A percentile compares a stretch with the other conserved stretches of the same genome.
Evolutionary conservation across 2,888 invertebrate genomes (phyloP).

Genomic region (Noctuana brunneofusca): DNA sequence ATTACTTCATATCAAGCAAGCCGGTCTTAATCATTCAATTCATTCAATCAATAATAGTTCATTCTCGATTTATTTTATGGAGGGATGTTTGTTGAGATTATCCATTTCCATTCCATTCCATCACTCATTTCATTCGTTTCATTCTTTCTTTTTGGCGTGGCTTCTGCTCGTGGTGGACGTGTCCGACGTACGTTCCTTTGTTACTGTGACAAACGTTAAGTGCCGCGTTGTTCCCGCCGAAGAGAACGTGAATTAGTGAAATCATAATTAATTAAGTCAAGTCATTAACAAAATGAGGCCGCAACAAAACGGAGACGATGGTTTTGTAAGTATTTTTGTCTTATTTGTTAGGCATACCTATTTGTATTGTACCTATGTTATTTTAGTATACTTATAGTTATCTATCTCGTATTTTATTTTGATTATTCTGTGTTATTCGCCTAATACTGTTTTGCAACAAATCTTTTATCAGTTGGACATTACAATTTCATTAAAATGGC

Average conservation of each 20-base stretch:
- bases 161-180: constrained; percentile 53
- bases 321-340: constrained; percentile 65
- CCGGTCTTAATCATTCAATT: no score
- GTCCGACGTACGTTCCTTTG: no score
- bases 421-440: neutral
- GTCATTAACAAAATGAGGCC: constrained; percentile 61
- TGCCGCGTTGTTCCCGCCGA: constrained; percentile 29
- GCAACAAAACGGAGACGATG: constrained; percentile 77
- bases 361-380: no score
- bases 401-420: neutral
- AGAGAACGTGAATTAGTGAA: constrained; percentile 17
- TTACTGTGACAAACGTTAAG: constrained; percentile 15
- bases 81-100: no score
- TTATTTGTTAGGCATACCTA: neutral
- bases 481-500: neutral
- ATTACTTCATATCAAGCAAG: no score
- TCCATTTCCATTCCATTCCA: neutral
- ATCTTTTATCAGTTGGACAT: neutral
- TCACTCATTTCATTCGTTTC: neutral
- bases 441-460: neutral
- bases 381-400: constrained; percentile 1
- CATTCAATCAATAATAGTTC: no score
- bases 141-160: constrained; percentile 72
- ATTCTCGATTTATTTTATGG: no score
- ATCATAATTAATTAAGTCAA: neutral